Conservation (phyloP, 1,140 invertebrate species). For the Holcopasites calliopsidis region DNA sequence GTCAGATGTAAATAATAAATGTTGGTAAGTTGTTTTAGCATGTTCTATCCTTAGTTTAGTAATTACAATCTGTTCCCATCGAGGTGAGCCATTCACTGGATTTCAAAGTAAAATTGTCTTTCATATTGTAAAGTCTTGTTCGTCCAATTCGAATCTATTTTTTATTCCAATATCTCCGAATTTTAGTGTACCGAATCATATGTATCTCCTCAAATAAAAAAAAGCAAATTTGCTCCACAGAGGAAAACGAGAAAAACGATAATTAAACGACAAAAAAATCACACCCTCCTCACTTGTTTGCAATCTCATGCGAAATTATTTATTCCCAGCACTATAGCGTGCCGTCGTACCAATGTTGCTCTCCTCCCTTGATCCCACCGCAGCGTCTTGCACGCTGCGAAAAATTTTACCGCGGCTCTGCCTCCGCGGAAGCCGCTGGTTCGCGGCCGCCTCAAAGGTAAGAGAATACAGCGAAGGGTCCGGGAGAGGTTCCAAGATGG, state of each 20-base stretch:
- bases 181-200: no score
- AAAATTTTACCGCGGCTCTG: conserved; percentile 9
- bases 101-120: neutral
- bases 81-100: no score
- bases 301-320: conserved; percentile 28
- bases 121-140: no score
- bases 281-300: no score
- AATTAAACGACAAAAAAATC: no score
- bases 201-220: neutral
- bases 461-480: neutral
- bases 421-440: neutral
- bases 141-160: no score
- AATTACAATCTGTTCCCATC: no score
- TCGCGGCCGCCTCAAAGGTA: neutral
- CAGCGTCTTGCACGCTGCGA: neutral
- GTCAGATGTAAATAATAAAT: no score
- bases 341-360: neutral
- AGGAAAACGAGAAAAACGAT: neutral
- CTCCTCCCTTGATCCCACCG: neutral
- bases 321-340: conserved; percentile 1
- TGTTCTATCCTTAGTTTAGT: no score
- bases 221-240: neutral
- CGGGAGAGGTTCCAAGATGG: neutral
- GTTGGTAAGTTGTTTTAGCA: no score
- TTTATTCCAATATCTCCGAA: no score